Percentiles rank a stretch among this genome's conserved stretches.
phyloP scores from a whole-genome alignment of 37 sponge, comb jelly and placozoan species.

The Halisarca cf. caerulea region DNA sequence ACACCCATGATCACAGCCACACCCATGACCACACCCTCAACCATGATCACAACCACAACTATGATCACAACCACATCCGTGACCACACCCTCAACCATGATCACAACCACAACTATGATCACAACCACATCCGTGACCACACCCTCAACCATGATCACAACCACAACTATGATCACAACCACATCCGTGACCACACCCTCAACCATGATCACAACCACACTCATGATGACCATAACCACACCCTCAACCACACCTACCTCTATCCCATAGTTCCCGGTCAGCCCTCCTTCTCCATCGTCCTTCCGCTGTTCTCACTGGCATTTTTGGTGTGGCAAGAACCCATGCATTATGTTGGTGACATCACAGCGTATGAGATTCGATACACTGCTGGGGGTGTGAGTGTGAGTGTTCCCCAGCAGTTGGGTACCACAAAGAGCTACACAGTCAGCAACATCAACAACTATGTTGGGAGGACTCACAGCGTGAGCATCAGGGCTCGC shows the following conservation, averaged over 20 bases:
- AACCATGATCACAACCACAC: too few relatives aligned
- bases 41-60: too few relatives aligned
- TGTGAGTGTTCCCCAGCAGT: not conserved
- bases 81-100: too few relatives aligned
- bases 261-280: not conserved
- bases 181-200: too few relatives aligned
- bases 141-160: too few relatives aligned
- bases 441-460: not conserved
- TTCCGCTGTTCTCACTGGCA: not conserved
- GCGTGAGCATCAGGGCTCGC: not conserved
- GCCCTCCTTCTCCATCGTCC: not conserved
- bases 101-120: too few relatives aligned
- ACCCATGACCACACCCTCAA: too few relatives aligned
- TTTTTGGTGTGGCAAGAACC: slow-evolving; percentile 8
- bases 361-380: not conserved
- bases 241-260: not conserved
- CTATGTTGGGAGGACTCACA: not conserved
- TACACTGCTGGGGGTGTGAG: not conserved
- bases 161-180: too few relatives aligned
- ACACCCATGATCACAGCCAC: too few relatives aligned
- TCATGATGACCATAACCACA: not conserved
- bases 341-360: not conserved
- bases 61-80: too few relatives aligned
- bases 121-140: too few relatives aligned
- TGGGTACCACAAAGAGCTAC: not conserved